Percentiles rank a stretch among this genome's conserved stretches.
Conservation (phyloP, 2,113 vertebrate species). For the Emydura subglobosa region DNA sequence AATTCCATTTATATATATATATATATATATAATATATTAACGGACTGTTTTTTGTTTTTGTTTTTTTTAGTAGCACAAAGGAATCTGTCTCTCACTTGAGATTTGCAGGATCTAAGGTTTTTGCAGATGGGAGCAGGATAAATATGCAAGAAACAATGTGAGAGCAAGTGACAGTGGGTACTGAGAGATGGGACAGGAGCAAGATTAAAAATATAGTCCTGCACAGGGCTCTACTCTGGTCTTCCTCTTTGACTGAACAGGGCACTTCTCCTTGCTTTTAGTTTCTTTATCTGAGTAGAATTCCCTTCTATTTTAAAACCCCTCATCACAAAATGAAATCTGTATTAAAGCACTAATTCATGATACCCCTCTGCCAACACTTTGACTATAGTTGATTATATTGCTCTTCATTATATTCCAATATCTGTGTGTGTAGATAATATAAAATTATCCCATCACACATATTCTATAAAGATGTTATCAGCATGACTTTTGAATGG, state of each 20-base stretch:
- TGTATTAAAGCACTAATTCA: constrained; percentile 17
- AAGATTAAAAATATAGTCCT: neutral
- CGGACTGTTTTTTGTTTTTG: neutral
- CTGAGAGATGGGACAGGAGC: neutral
- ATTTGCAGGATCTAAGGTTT: neutral
- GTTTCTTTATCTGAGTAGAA: neutral
- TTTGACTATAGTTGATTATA: neutral
- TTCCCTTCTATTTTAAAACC: constrained; percentile 59
- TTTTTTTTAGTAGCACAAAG: neutral
- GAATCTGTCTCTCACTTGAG: neutral
- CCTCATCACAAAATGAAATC: constrained; percentile 4
- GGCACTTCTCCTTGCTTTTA: constrained; percentile 9
- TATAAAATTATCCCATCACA: neutral
- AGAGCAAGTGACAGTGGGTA: neutral
- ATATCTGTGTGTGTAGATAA: neutral
- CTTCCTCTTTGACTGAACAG: neutral
- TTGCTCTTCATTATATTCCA: neutral
- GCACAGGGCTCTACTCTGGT: neutral
- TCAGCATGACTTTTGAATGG: neutral
- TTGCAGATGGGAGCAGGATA: neutral
- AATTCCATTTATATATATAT: too few relatives aligned
- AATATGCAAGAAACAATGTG: neutral
- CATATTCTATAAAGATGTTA: constrained; percentile 1
- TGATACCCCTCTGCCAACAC: constrained; percentile 41
- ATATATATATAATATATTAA: too few relatives aligned